Evolutionary conservation across 2,797 vertebrate species (phyloP).

Genomic region (Astyanax mexicanus): DNA sequence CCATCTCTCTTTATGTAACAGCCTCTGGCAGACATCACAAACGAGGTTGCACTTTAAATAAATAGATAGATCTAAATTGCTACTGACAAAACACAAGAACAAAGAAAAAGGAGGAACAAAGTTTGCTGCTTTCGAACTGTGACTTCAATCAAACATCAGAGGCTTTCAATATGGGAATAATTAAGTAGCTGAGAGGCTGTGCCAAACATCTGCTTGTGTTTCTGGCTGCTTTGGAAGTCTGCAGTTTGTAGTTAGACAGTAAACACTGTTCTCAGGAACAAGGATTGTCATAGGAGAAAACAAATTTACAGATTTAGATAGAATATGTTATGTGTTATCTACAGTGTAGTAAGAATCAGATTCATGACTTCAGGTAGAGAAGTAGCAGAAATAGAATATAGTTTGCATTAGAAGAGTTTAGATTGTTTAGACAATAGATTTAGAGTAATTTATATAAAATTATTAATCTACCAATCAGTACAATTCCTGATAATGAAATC

Average conservation of each 20-base stretch:
- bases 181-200: slow-evolving; percentile 30
- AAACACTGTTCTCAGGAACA: slow-evolving; percentile 3
- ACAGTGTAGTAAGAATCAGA: neutral
- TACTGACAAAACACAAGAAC: slow-evolving; percentile 19
- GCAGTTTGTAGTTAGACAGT: neutral
- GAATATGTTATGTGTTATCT: neutral
- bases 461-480: neutral
- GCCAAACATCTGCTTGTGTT: slow-evolving; percentile 62
- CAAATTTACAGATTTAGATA: neutral
- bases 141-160: slow-evolving; percentile 29
- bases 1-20: neutral
- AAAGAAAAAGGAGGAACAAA: neutral
- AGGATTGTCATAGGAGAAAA: neutral
- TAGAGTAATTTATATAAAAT: too few relatives aligned
- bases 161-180: slow-evolving; percentile 56
- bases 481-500: neutral
- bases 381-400: neutral
- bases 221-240: slow-evolving; percentile 7
- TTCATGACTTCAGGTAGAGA: neutral
- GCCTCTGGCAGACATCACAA: neutral
- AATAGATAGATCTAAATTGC: neutral
- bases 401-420: neutral
- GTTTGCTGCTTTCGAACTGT: slow-evolving; percentile 9
- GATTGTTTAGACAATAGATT: neutral
- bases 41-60: neutral